Percentiles rank a stretch among this genome's conserved stretches.
phyloP scores from a whole-genome alignment of 2,113 vertebrate genomes.

The Uria aalge region DNA sequence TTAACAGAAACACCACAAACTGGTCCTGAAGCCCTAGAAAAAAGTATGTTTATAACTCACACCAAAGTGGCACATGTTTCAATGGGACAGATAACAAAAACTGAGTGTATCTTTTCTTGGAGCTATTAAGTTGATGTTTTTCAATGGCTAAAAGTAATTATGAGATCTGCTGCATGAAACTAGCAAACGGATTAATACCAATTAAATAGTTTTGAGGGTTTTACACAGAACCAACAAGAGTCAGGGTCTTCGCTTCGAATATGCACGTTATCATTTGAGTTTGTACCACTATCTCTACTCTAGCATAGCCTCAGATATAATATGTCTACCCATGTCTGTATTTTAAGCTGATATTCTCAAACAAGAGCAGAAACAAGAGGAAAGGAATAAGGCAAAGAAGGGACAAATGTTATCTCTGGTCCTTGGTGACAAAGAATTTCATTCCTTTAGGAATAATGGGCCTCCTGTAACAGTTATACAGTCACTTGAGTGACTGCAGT shows the following conservation, averaged over 20 bases:
- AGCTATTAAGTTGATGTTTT: background rate
- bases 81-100: background rate
- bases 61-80: background rate
- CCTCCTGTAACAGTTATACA: background rate
- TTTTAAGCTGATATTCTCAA: background rate
- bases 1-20: background rate
- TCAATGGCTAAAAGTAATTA: background rate
- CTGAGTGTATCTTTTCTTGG: rapidly evolving
- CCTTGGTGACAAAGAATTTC: background rate
- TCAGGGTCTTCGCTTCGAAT: background rate
- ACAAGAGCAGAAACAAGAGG: background rate
- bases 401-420: background rate
- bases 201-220: background rate
- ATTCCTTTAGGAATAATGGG: background rate
- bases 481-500: background rate
- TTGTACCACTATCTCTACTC: background rate
- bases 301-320: background rate
- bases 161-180: background rate
- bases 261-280: rapidly evolving
- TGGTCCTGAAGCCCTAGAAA: background rate
- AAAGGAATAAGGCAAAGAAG: background rate
- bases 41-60: background rate
- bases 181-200: background rate
- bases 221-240: background rate
- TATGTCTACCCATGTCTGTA: background rate